Conservation (phyloP, 35 echinoderm and acorn worm species). For the Ptychodera flava region DNA sequence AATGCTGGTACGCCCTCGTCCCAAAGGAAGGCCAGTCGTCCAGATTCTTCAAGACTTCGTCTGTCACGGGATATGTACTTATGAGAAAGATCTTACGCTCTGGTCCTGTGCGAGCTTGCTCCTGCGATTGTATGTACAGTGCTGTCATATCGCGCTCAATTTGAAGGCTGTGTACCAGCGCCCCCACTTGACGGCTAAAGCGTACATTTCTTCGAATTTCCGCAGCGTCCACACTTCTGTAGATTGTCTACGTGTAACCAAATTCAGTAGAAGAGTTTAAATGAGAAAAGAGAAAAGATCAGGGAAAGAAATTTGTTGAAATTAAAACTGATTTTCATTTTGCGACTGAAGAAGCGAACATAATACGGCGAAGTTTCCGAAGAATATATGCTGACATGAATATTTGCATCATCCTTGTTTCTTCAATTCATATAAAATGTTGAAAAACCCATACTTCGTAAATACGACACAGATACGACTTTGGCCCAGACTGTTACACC, state of each 20-base stretch:
- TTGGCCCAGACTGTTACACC: too few relatives aligned
- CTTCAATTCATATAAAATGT: too few relatives aligned
- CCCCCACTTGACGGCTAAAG: conserved; percentile 67
- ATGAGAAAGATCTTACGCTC: conserved; percentile 74
- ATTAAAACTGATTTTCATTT: too few relatives aligned
- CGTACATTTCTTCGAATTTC: conserved; percentile 69
- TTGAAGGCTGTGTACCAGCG: conserved; percentile 62
- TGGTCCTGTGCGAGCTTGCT: conserved; percentile 50
- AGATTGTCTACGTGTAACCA: not conserved
- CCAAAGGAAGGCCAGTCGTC: conserved; percentile 70
- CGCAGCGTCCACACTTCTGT: conserved; percentile 48
- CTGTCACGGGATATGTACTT: conserved; percentile 58
- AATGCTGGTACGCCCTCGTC: conserved; percentile 59
- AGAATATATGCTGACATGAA: too few relatives aligned
- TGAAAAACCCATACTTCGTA: too few relatives aligned
- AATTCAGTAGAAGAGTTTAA: too few relatives aligned
- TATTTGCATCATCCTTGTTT: too few relatives aligned
- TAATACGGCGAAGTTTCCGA: too few relatives aligned
- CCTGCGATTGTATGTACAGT: conserved; percentile 64
- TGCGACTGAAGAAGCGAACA: too few relatives aligned
- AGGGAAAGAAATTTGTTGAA: too few relatives aligned
- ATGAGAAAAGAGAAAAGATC: too few relatives aligned
- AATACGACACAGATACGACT: too few relatives aligned
- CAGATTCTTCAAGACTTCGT: conserved; percentile 60
- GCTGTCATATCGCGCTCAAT: conserved; percentile 75